A percentile compares a stretch with the other conserved stretches of the same genome.
Evolutionary conservation across 2,888 invertebrate genomes (phyloP).

Genomic region (Notodonta ziczac): DNA sequence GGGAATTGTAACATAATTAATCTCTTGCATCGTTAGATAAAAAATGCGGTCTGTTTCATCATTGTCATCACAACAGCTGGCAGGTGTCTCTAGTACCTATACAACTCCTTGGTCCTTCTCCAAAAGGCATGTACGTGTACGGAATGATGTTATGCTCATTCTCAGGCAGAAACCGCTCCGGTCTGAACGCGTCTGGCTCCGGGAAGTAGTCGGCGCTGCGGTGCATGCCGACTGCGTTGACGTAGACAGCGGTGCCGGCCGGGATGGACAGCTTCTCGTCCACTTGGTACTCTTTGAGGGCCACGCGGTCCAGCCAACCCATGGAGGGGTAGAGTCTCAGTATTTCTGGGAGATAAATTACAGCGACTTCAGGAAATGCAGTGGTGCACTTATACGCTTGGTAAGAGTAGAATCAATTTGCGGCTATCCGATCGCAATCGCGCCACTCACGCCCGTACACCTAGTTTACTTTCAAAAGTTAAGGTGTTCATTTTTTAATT

Average conservation of each 20-base stretch:
- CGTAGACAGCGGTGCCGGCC: conserved; percentile 46
- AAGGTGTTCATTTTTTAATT: no score
- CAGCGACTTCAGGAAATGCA: not conserved
- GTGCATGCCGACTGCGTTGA: conserved; percentile 47
- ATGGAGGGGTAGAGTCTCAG: conserved; percentile 52
- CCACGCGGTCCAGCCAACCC: conserved; percentile 51
- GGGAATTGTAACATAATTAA: not conserved
- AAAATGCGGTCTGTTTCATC: not conserved
- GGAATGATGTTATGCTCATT: conserved; percentile 66
- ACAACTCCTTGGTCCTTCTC: conserved; percentile 83
- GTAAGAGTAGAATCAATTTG: no score
- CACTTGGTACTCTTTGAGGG: conserved; percentile 40
- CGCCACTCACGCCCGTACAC: not conserved
- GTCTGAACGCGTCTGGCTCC: conserved; percentile 79
- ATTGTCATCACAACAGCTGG: not conserved
- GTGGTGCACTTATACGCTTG: not conserved
- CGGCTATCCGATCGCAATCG: no score
- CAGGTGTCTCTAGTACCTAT: conserved; percentile 56
- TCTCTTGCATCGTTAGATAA: not conserved
- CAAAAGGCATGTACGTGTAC: conserved; percentile 74
- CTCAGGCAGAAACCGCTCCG: conserved; percentile 81
- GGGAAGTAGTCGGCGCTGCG: conserved; percentile 75
- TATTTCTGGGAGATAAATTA: conserved; percentile 36
- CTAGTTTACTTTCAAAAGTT: no score
- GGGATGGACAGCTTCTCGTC: conserved; percentile 48